These are phyloP conservation scores for Melikaiella ostensackeni DNA, from an alignment of 2,888 invertebrate species.

Conservation along the genomic window DNA sequence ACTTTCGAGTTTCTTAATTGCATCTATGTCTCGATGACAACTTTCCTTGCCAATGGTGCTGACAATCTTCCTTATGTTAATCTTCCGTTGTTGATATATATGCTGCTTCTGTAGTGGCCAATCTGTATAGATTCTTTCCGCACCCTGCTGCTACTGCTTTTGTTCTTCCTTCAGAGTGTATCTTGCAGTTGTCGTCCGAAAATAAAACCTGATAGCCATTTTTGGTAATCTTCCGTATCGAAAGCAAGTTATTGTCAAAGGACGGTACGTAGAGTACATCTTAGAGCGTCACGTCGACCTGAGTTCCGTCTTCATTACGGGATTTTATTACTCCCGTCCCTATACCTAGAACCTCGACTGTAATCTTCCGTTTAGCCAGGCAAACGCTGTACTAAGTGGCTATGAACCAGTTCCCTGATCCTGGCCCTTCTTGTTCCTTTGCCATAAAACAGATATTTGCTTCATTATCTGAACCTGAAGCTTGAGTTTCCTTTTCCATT, in stretches of 20 bases:
- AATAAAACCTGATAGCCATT: slow-evolving; percentile 50
- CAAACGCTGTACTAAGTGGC: no score
- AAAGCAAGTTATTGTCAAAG: slow-evolving; percentile 52
- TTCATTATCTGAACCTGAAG: no score
- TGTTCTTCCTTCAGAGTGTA: slow-evolving; percentile 43
- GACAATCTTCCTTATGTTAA: slow-evolving; percentile 48
- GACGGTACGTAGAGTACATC: no score
- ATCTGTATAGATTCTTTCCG: slow-evolving; percentile 43
- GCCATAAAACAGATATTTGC: no score
- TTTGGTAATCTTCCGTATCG: slow-evolving; percentile 50
- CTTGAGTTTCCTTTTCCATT: no score
- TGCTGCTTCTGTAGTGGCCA: slow-evolving; percentile 38
- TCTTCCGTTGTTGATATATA: not conserved
- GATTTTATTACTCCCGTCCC: no score
- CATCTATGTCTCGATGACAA: slow-evolving; percentile 55
- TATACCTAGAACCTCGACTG: no score
- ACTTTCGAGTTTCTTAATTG: slow-evolving; percentile 47
- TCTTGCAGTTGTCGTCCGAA: slow-evolving; percentile 43
- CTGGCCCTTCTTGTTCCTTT: no score
- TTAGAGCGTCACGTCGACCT: no score
- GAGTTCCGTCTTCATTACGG: no score
- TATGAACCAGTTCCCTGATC: no score
- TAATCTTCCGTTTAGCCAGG: no score
- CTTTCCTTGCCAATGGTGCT: slow-evolving; percentile 57
- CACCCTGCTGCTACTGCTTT: slow-evolving; percentile 45